Conservation (phyloP, 2,797 vertebrate genomes). For the Crenichthys baileyi region DNA sequence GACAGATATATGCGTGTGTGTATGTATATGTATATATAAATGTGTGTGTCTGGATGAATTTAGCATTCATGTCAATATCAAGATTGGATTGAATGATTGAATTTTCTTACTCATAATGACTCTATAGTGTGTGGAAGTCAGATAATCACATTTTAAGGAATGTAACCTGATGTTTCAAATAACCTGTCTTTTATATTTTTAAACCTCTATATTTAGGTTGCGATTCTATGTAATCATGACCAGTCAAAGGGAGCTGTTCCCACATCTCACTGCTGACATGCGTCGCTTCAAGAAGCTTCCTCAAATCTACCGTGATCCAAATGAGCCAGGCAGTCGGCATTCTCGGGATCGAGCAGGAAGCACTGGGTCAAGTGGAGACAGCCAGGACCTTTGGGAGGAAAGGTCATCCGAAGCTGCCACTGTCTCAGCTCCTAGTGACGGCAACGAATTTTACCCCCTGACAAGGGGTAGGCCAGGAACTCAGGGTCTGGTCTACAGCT, state of each 20-base stretch:
- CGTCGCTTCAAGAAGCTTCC: constrained; percentile 94
- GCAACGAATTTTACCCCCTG: constrained; percentile 79
- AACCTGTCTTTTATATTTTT: not conserved
- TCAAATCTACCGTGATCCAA: constrained; percentile 84
- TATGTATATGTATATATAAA: no score
- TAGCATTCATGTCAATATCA: not conserved
- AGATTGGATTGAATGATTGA: not conserved
- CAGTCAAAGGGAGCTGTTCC: constrained; percentile 96
- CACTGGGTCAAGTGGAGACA: constrained; percentile 41
- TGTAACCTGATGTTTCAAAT: not conserved
- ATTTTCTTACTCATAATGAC: not conserved
- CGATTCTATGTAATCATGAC: constrained; percentile 97
- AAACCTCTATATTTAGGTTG: constrained; percentile 76
- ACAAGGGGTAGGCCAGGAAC: constrained; percentile 42
- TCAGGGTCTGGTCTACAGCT: constrained; percentile 80
- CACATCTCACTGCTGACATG: constrained; percentile 94
- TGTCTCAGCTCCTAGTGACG: constrained; percentile 62
- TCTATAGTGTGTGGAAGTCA: not conserved
- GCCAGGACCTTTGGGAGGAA: constrained; percentile 80
- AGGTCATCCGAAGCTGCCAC: constrained; percentile 14
- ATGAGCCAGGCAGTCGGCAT: constrained; percentile 75
- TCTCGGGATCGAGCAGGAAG: constrained; percentile 76
- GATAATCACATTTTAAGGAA: not conserved
- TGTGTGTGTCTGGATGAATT: not conserved
- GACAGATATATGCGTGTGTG: no score